Base-by-base conservation (phyloP, 2,888 invertebrate species). In the Hetaerina titia region DNA sequence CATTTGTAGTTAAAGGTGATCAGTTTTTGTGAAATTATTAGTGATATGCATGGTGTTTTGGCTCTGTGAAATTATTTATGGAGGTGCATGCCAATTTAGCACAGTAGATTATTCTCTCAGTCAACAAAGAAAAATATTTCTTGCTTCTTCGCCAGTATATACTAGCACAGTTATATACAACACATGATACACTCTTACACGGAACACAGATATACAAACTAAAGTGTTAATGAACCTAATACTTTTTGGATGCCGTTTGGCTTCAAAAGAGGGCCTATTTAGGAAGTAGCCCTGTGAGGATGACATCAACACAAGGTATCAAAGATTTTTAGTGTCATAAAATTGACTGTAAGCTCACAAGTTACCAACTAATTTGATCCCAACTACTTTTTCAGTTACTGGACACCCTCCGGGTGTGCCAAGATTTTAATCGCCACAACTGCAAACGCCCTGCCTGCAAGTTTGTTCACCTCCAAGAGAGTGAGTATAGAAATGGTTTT, bases 391-490 rank as follows among this genome's bases (percentile, higher is more conserved):
- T 98, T 96, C 98, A 99, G 99, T 99, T 99, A 99, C 99, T 99
- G 99, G 99, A 99, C 99, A 99, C 99, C 99, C 99, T 99, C 99
- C 99, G 98, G 99, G 99, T 99, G 98, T 99, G 99, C 99, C 99
- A 99, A 99, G 99, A 99, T 99, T 99, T 99, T 99, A 99, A 99
- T 98, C 98, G 98, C 97, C 99, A 99, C 98, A 98, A 98, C 97
- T 99, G 99, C 98, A 98, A 98, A 98, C 98, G 99, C 98, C 98
- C 98, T 97, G 98, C 99, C 98, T 99, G 99, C 98, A 99, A 99
- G 98, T 99, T 99, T 98, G 98, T 99, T 98, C 99, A 99, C 98
- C 98, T 99, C 97, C 98, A 98, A 98, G 99, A 99, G 98, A 99
- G 99, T 99, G 97, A 97, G 98, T 97, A 95, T 94, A 81, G 4